Evolutionary conservation across 2,113 vertebrate genomes (phyloP), one percentile per base, ranked within the genome.

Genomic region (Chamaetylas fuelleborni): DNA sequence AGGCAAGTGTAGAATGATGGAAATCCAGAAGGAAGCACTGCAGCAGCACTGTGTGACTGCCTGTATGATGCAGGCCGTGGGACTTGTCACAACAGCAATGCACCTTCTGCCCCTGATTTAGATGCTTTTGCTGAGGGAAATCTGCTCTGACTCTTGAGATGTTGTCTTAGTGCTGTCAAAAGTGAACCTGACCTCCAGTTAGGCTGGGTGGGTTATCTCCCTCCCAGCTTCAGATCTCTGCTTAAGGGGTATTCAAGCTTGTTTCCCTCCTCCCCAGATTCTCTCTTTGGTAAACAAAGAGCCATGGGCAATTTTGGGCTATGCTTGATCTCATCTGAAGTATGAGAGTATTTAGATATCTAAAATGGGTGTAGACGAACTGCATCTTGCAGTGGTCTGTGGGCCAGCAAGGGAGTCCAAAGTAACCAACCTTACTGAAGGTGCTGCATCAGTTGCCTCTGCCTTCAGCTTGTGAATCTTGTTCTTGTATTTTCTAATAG

Each of bases 1-100:
- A 58, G n/a, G 38, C 36, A 58, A 62, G 45, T 0, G 0, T 33
- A 62, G 38, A 24, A 2, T 66, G 61, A 79, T 33, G 38, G 31
- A 81, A 78, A 50, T 45, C n/a, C 51, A 88, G 86, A 66, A 61
- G 36, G 64, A 95, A 92, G 33, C 54, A 65, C 45, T 19, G 36
- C 28, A 66, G 26, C 10, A 72, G 48, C 11, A 22, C 72, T 83
- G 17, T 15, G 53, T 86, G 36, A 11, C 14, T 3, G 3, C 26
- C 47, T 81, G 50, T 14, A 24, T 45, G 38, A 31, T 33, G 34
- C 69, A 56, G 77, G 51, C 36, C 19, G 5, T 29, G 19, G 36
- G 28, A 33, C 69, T 90, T 66, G n/a, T 48, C 40, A 51, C 22
- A 56, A 19, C 29, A 66, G 18, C 45, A 61, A 1, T 10, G 28